phyloP scores from a whole-genome alignment of 2,113 vertebrate species.

The Sebastes fasciatus region DNA sequence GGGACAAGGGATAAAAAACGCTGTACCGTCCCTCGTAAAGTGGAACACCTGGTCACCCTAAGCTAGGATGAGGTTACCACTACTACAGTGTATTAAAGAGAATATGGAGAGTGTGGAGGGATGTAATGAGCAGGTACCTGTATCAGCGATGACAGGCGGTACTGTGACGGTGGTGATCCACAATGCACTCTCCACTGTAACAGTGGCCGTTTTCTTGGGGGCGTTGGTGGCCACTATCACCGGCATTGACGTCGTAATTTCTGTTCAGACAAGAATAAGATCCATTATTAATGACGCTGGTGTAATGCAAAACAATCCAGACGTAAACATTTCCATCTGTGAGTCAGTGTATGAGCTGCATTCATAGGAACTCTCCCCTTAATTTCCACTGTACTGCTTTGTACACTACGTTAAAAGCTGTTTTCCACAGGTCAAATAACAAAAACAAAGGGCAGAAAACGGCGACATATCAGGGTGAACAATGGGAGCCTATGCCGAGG shows the following conservation, averaged over 20 bases:
- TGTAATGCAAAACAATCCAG: constrained; percentile 4
- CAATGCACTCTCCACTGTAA: constrained; percentile 27
- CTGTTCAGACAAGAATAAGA: constrained; percentile 58
- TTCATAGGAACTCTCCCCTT: constrained; percentile 41
- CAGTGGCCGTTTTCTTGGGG: constrained; percentile 20
- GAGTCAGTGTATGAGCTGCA: constrained; percentile 21
- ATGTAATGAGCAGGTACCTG: constrained; percentile 71
- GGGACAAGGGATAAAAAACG: too few species aligned
- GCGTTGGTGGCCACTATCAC: constrained; percentile 64
- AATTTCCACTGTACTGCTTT: constrained; percentile 30
- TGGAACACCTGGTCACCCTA: too few species aligned
- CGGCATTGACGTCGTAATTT: constrained; percentile 76
- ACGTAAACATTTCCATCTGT: constrained; percentile 28
- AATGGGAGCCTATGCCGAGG: constrained; percentile 73
- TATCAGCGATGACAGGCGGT: constrained; percentile 66
- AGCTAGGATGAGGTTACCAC: background rate
- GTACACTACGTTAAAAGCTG: constrained; percentile 48
- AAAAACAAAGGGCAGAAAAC: constrained; percentile 73
- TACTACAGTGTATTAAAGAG: background rate
- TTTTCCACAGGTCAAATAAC: constrained; percentile 54
- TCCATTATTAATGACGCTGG: background rate
- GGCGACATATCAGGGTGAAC: constrained; percentile 66
- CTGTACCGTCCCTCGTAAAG: too few species aligned
- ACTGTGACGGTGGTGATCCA: constrained; percentile 71
- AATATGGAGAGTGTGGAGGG: background rate